These are phyloP conservation scores for Zosterops borbonicus DNA, from an alignment of 2,113 vertebrate genomes.

Conservation along the genomic window DNA sequence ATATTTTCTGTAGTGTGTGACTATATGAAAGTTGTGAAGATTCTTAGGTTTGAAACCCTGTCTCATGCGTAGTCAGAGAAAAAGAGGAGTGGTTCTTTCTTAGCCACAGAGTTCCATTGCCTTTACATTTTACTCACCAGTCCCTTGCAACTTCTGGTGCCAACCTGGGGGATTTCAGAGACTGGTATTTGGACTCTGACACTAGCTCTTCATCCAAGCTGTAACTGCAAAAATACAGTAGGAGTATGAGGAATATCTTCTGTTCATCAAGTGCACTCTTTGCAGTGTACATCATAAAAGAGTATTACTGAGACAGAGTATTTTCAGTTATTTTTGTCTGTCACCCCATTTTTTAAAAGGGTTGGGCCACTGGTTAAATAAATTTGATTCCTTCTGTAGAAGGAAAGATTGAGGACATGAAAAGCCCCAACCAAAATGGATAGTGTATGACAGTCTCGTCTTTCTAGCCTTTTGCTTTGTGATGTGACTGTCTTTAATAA, in stretches of 20 bases:
- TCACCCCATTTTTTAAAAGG: not conserved
- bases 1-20: not conserved
- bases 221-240: not conserved
- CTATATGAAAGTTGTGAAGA: not conserved
- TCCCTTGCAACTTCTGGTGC: not conserved
- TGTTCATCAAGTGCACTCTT: not conserved
- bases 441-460: not conserved
- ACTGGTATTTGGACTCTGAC: not conserved
- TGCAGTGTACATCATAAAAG: not conserved
- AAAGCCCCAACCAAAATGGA: not conserved
- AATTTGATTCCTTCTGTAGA: not conserved
- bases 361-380: not conserved
- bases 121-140: not conserved
- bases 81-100: not conserved
- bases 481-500: slow-evolving; percentile 48
- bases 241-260: not conserved
- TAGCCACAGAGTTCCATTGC: not conserved
- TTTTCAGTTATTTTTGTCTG: not conserved
- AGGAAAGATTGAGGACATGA: not conserved
- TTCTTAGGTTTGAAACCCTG: not conserved
- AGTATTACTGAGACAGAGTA: not conserved
- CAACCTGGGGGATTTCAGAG: not conserved
- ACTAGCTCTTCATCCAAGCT: not conserved
- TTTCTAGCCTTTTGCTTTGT: slow-evolving; percentile 41
- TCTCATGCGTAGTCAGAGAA: not conserved